Conservation (phyloP, 2,113 vertebrate species). For the Danionella cerebrum region DNA sequence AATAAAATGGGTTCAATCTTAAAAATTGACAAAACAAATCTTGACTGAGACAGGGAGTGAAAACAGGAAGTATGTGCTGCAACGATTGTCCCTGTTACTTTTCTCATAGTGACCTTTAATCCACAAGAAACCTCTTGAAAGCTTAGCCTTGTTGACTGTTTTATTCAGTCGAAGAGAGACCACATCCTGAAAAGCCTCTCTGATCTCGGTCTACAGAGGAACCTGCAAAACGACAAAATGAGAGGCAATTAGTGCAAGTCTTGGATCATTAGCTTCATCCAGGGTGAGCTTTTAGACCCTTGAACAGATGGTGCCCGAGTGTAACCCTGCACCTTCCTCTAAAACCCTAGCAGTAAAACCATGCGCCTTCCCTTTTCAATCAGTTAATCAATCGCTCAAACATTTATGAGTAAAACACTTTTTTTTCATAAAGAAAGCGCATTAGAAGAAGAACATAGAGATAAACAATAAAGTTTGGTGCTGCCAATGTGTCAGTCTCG, state of each 20-base stretch:
- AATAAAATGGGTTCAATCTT: too few species aligned
- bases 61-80: neutral
- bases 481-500: too few species aligned
- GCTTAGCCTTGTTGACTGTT: neutral
- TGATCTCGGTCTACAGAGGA: neutral
- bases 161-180: neutral
- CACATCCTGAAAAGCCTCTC: neutral
- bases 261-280: constrained; percentile 31
- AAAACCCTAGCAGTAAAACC: neutral
- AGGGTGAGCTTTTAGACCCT: constrained; percentile 6
- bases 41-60: too few species aligned
- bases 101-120: neutral
- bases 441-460: too few species aligned
- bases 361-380: too few species aligned
- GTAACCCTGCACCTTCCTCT: constrained; percentile 10
- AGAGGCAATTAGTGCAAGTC: constrained; percentile 10
- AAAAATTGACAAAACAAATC: too few species aligned
- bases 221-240: neutral
- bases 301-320: constrained; percentile 50
- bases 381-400: too few species aligned
- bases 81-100: neutral
- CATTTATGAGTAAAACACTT: too few species aligned
- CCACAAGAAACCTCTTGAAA: neutral
- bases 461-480: too few species aligned
- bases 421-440: too few species aligned